Evolutionary conservation across 2,888 invertebrate genomes (phyloP), one percentile per base, ranked within the genome.

Genomic region (Lasioglossum oenotherae): DNA sequence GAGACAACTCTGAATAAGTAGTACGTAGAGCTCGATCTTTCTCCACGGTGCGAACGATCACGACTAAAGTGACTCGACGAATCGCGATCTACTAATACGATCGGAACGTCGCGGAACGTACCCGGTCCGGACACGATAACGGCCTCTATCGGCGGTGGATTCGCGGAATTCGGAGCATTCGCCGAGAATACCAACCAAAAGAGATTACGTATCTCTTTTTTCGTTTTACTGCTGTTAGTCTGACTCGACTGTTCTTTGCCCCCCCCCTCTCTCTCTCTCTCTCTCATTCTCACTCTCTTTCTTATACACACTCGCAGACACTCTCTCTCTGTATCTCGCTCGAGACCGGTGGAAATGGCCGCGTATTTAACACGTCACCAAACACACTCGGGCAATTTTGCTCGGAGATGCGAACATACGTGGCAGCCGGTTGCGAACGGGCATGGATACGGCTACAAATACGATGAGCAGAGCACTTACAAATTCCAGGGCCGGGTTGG

Each of bases 331-430:
- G 74, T 85, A 67, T 79, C 81, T 88, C 84, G 80, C 80, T 82
- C 76, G 80, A 78, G 85, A 67, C 85, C 88, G 80, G 80, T 87
- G 89, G 91, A 92, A 92, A 92, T 92, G 92, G 92, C 90, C 89
- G 89, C 88, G 90, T 88, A 78, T 91, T 92, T 87, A 92, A 92
- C 93, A 93, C 93, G 93, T 93, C 93, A 93, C 93, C 92, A 92
- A 92, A 90, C 92, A 90, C 89, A 90, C 89, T 91, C 85, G 78
- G 35, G 89, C 84, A 87, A 86, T 89, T 67, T 88, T 84, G 85
- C 72, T 82, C 87, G 84, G 74, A 67, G 67, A 75, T 84, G 79
- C 88, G 31, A 72, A 82, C 67, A 80, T 84, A 81, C 88, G 90
- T 85, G 89, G 88, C 90, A 89, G 80, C 83, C 41, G 23, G 38